Percentiles rank a stretch among this genome's conserved stretches.
Conservation (phyloP, 2,888 invertebrate genomes). For the Eupelmus urozonus region DNA sequence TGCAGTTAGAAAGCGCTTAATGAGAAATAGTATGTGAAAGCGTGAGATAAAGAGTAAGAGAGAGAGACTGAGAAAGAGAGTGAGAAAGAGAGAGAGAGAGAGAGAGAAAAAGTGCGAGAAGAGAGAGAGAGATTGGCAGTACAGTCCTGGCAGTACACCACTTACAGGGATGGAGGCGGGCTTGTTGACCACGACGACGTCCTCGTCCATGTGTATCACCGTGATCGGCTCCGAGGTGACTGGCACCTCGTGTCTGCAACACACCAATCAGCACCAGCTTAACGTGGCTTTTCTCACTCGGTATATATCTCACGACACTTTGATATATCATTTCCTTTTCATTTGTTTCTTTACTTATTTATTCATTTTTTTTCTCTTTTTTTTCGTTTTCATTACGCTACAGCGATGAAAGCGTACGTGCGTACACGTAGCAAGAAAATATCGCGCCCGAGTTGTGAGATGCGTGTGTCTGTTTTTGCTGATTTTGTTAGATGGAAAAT, state of each 20-base stretch:
- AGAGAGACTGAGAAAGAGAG: slow-evolving; percentile 28
- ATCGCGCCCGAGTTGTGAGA: no score
- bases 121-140: slow-evolving; percentile 70
- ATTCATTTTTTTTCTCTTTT: background rate
- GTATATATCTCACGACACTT: no score
- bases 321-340: slow-evolving; percentile 38
- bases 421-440: no score
- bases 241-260: slow-evolving; percentile 98
- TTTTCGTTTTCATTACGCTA: background rate
- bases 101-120: background rate
- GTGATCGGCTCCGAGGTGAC: slow-evolving; percentile 97
- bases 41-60: slow-evolving; percentile 27
- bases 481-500: no score
- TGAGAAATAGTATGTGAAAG: slow-evolving; percentile 24
- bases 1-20: background rate
- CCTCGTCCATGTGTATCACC: slow-evolving; percentile 98
- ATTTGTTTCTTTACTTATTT: slow-evolving; percentile 1
- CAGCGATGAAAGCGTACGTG: no score
- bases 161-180: slow-evolving; percentile 99
- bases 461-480: no score
- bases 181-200: slow-evolving; percentile 99
- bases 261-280: slow-evolving; percentile 78
- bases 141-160: slow-evolving; percentile 84
- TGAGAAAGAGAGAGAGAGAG: background rate
- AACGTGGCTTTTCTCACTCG: slow-evolving; percentile 76